Evolutionary conservation across 2,113 vertebrate genomes (phyloP), one percentile per base, ranked within the genome.

Genomic region (Martes martes): DNA sequence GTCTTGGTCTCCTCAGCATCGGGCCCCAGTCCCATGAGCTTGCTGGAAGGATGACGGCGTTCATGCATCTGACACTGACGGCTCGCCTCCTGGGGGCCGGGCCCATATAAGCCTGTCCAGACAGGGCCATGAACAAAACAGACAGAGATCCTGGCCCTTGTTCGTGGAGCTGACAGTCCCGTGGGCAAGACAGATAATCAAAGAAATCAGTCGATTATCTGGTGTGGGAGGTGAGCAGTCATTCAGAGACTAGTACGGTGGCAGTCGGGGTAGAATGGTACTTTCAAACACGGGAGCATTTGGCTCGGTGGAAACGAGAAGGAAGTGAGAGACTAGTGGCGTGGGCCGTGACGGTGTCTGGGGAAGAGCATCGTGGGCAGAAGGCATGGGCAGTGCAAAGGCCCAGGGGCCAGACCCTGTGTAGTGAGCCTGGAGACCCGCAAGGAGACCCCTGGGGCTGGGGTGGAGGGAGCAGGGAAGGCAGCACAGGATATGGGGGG

Each of bases 231-330:
- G 67, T 3, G 6, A 42, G 21, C 24, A 9, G 3, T 50, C 33
- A 39, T 15, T 4, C 0, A 33, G 39, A 89, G 28, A 8, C 24
- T 61, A 78, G n/a, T 14, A 16, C 4, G 6, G 73, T 1, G 65
- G 1, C 0, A 0, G n/a, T 50, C 10, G 0, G 63, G 78, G 31
- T 13, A 3, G 4, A 63, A 39, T 1, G 23, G 10, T 21, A 8
- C 18, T 55, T 88, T 74, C 24, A 79, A 47, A 82, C 31, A 21
- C 0, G 4, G 26, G 36, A 19, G 45, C 7, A 2, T 67, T 67
- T 67, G 14, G 63, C 28, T 65, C 5, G 5, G 26, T 61, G 28
- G 65, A 39, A 42, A 81, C 14, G 11, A 19, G 50, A 65, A 67
- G 50, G 69, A 55, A 47, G 11, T 47, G n/a, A 47, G 57, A 42